These are phyloP conservation scores for Agrilus mali DNA, from an alignment of 2,888 invertebrate species.

Conservation along the genomic window DNA sequence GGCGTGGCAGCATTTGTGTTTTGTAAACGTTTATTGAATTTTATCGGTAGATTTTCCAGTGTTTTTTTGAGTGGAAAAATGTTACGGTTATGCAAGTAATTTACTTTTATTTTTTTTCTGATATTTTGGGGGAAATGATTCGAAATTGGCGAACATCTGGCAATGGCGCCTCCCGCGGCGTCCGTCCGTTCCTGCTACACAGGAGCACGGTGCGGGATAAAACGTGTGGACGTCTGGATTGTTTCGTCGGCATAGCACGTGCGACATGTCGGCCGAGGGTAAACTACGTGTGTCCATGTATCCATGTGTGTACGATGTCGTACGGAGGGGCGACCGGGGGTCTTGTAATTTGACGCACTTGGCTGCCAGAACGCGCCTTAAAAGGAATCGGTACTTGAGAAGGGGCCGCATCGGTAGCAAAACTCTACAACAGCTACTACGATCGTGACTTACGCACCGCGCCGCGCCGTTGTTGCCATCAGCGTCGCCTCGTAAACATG, in stretches of 20 bases:
- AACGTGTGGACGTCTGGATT: neutral
- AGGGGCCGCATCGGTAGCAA: constrained; percentile 23
- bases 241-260: constrained; percentile 10
- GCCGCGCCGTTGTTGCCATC: constrained; percentile 13
- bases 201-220: no score
- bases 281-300: constrained; percentile 9
- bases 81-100: no score
- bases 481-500: constrained; percentile 18
- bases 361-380: constrained; percentile 34
- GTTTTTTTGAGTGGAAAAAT: no score
- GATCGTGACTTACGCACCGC: constrained; percentile 5
- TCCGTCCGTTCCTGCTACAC: no score
- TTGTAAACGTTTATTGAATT: no score
- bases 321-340: constrained; percentile 16
- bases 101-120: no score
- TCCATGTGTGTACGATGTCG: constrained; percentile 6
- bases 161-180: no score
- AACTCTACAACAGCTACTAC: constrained; percentile 6
- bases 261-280: constrained; percentile 14
- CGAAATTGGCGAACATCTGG: no score
- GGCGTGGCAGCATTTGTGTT: no score
- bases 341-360: constrained; percentile 32
- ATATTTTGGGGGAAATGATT: no score
- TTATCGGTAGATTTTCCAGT: no score
- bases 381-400: constrained; percentile 35